Evolutionary conservation across 2,113 vertebrate species (phyloP).

Genomic region (Zosterops borbonicus): DNA sequence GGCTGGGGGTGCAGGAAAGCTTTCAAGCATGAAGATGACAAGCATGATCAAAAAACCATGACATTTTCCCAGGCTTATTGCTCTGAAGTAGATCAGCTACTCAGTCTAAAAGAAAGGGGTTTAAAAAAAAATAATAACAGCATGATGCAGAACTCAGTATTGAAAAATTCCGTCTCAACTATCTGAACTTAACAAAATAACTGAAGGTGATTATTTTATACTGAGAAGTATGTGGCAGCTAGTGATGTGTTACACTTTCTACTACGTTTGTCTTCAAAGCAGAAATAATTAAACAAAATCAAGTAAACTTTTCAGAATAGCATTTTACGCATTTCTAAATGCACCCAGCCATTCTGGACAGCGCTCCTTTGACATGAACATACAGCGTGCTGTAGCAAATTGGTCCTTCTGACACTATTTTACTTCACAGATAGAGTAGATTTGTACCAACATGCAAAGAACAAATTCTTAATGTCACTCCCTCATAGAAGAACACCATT

Average conservation of each 20-base stretch:
- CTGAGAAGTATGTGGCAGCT: not conserved
- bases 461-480: not conserved
- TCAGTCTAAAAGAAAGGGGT: not conserved
- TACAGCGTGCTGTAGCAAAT: not conserved
- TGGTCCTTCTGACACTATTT: not conserved
- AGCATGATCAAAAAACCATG: not conserved
- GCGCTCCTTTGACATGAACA: not conserved
- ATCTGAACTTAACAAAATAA: not conserved
- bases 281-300: not conserved
- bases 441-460: not conserved
- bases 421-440: not conserved
- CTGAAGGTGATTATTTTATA: not conserved
- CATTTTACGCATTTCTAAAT: not conserved
- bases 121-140: not conserved
- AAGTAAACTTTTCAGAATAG: not conserved
- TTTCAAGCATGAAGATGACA: not conserved
- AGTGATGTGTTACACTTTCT: not conserved
- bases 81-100: not conserved
- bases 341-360: not conserved
- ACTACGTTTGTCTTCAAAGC: not conserved
- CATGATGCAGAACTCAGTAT: not conserved
- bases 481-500: not conserved
- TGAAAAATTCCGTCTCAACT: not conserved
- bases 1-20: not conserved
- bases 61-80: not conserved